Evolutionary conservation across 2,888 invertebrate species (phyloP), one percentile per base, ranked within the genome.

Genomic region (Oxyscelio sp.): DNA sequence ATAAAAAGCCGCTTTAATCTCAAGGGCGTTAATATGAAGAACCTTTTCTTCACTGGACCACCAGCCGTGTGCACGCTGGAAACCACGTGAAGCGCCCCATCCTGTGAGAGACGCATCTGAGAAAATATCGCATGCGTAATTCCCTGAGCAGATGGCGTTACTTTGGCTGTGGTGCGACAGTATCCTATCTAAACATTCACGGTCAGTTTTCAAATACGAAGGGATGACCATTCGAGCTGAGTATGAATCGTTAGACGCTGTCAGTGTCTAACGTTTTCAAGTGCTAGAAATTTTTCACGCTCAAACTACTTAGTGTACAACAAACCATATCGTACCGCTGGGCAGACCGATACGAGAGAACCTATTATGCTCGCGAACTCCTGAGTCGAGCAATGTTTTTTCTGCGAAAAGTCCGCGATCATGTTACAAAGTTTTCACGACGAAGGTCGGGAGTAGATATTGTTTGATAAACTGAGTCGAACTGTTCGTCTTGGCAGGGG

Each of bases 281-380:
- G n/a, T n/a, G n/a, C n/a, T n/a, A n/a, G n/a, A n/a, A n/a, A n/a
- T n/a, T n/a, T n/a, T n/a, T n/a, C n/a, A n/a, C n/a, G n/a, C n/a
- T n/a, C n/a, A n/a, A 48, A 15, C 40, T 4, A 8, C 15, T 52
- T 78, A 1, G 54, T 68, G 38, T 70, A 70, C 5, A 65, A 19
- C 0, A 58, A 24, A 5, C 79, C 66, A 56, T 73, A 80, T 4
- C 19, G 21, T 0, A 80, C 73, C 13, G 80, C 80, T 4, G 80
- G 73, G 15, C 73, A 80, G n/a, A 65, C 66, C 1, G 80, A 73
- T 1, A 73, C 43, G 0, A 80, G 65, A 4, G 63, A 73, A 8
- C 73, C 80, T 27, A 80, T 58, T 22, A 80, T 19, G 17, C 73
- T 27, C 6, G 73, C 56, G 34, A 73, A 80, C 0, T 52, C 58